These are phyloP conservation scores for Acomys russatus DNA, from an alignment of 2,797 vertebrate species.

Conservation along the genomic window DNA sequence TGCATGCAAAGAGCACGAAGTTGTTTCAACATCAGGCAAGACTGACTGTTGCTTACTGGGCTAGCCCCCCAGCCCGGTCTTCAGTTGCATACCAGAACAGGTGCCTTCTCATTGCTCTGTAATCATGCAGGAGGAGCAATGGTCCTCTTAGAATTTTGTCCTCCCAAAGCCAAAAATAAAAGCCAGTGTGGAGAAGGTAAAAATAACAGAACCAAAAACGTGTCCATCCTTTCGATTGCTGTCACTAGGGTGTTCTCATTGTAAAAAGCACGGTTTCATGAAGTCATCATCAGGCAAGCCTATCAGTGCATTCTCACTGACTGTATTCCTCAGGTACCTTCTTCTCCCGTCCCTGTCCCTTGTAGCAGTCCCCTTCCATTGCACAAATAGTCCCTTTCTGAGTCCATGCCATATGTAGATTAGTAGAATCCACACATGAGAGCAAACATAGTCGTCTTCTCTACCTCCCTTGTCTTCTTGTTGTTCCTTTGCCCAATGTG, in stretches of 20 bases:
- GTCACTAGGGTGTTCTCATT: neutral
- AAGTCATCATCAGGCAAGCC: neutral
- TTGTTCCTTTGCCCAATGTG: neutral
- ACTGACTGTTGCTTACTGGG: neutral
- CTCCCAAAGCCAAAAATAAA: conserved; percentile 24
- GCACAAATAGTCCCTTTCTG: neutral
- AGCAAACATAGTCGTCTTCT: neutral
- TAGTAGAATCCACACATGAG: neutral
- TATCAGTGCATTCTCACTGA: neutral
- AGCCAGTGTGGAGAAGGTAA: neutral
- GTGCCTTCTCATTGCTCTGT: neutral
- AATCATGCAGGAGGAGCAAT: neutral
- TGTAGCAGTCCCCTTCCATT: neutral
- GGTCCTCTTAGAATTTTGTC: neutral
- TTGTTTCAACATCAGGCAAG: neutral
- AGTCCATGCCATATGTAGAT: neutral
- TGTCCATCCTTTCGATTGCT: neutral
- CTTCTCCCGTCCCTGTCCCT: neutral
- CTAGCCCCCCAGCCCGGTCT: neutral
- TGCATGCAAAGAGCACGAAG: neutral
- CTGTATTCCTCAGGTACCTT: neutral
- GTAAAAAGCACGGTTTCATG: neutral
- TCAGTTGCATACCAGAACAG: neutral
- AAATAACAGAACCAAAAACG: conserved; percentile 1
- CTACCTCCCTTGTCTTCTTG: neutral